phyloP scores from a whole-genome alignment of 1,140 invertebrate genomes.

The Bactericera cockerelli region DNA sequence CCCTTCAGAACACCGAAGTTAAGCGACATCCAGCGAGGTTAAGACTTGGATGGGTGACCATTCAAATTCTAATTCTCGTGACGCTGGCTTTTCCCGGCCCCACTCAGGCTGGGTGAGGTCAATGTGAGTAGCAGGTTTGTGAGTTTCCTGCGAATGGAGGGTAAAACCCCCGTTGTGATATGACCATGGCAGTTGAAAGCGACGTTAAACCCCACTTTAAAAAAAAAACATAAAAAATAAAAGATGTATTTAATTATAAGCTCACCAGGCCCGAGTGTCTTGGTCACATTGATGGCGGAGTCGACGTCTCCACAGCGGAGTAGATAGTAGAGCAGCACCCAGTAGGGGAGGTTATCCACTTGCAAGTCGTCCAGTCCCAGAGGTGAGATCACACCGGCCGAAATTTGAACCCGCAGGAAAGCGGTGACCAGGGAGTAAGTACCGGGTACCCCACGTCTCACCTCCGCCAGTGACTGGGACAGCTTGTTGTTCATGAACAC shows the following conservation, averaged over 20 bases:
- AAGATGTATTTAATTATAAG: not conserved
- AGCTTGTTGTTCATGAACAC: constrained; percentile 74
- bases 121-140: too few species aligned
- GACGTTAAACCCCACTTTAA: too few species aligned
- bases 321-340: constrained; percentile 85
- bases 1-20: too few species aligned
- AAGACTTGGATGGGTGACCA: too few species aligned
- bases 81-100: too few species aligned
- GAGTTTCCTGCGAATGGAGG: too few species aligned
- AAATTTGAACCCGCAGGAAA: constrained; percentile 56
- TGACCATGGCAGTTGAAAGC: too few species aligned
- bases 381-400: constrained; percentile 26
- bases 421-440: constrained; percentile 67
- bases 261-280: not conserved
- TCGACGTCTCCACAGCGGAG: constrained; percentile 70
- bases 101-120: too few species aligned
- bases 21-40: too few species aligned
- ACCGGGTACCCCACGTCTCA: constrained; percentile 71
- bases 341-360: constrained; percentile 60
- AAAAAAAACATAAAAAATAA: too few species aligned
- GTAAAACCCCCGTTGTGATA: too few species aligned
- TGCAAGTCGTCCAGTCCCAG: constrained; percentile 53
- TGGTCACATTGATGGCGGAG: constrained; percentile 46
- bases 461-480: constrained; percentile 56
- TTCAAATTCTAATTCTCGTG: too few species aligned